These are phyloP conservation scores for Alethe diademata DNA, from an alignment of 2,113 vertebrate genomes.

Conservation along the genomic window DNA sequence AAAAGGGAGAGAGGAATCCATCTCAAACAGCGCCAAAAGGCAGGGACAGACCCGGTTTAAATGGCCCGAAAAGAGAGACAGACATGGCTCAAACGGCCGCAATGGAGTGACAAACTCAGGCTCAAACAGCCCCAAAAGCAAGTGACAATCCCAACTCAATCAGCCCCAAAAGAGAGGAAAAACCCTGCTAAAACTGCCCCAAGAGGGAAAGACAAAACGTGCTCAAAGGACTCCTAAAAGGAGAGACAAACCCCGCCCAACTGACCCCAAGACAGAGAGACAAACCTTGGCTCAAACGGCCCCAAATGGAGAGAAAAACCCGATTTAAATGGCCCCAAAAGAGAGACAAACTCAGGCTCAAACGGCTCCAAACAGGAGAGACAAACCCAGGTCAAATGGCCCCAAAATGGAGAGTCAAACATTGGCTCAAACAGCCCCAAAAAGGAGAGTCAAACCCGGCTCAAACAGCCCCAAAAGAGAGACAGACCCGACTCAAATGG, in stretches of 20 bases:
- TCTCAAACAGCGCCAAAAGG: neutral
- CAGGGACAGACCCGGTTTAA: neutral
- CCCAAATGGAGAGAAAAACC: neutral
- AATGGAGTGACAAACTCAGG: no score
- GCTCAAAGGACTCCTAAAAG: no score
- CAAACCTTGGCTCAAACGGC: rapidly evolving
- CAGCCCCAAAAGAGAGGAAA: no score
- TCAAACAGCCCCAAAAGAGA: neutral
- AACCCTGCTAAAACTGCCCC: no score
- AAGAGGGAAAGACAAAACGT: no score
- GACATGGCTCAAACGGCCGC: no score
- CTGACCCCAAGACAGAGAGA: neutral
- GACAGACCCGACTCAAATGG: neutral
- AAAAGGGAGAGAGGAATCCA: neutral
- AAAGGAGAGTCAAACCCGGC: rapidly evolving
- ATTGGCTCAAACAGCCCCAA: no score
- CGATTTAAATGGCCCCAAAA: neutral
- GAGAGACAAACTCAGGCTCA: neutral
- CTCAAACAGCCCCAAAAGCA: no score
- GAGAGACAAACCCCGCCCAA: rapidly evolving
- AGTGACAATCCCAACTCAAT: no score
- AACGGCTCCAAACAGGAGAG: neutral
- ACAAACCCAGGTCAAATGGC: rapidly evolving
- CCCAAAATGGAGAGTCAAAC: neutral
- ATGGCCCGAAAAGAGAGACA: neutral